A percentile compares a stretch with the other conserved stretches of the same genome.
phyloP scores from a whole-genome alignment of 2,113 vertebrate genomes.

The Nestor notabilis region DNA sequence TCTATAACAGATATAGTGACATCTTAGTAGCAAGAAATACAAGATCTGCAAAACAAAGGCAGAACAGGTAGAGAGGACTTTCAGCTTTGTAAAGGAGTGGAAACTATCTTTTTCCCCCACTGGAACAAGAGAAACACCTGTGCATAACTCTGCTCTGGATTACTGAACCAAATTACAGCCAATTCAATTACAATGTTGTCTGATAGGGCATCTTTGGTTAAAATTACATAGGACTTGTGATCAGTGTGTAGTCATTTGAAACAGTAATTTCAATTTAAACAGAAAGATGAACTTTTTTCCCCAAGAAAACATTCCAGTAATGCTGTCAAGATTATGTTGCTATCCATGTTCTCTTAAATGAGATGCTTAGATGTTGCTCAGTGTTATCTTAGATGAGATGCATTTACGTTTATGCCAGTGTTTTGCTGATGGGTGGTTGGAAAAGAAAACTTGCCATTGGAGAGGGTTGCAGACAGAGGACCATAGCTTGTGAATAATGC shows the following conservation, averaged over 20 bases:
- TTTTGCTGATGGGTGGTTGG: neutral
- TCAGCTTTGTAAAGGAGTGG: neutral
- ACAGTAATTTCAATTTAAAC: neutral
- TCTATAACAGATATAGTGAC: neutral
- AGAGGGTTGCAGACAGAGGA: neutral
- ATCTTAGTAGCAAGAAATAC: neutral
- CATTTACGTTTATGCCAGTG: neutral
- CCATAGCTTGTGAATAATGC: rapidly evolving
- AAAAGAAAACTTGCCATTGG: neutral
- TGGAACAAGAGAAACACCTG: neutral
- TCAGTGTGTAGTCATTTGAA: neutral
- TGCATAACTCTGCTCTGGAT: rapidly evolving
- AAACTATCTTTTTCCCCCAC: neutral
- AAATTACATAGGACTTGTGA: neutral
- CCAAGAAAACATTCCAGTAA: neutral
- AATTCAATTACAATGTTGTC: neutral
- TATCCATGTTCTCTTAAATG: neutral
- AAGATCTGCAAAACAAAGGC: neutral
- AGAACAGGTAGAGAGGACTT: neutral
- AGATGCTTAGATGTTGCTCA: neutral
- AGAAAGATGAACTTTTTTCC: neutral
- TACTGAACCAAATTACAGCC: neutral
- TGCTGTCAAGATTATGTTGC: neutral
- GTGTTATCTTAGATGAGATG: neutral
- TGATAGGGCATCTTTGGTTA: neutral